Base-by-base conservation (phyloP, 1,140 invertebrate genomes). In the Caenorhabditis latens region DNA sequence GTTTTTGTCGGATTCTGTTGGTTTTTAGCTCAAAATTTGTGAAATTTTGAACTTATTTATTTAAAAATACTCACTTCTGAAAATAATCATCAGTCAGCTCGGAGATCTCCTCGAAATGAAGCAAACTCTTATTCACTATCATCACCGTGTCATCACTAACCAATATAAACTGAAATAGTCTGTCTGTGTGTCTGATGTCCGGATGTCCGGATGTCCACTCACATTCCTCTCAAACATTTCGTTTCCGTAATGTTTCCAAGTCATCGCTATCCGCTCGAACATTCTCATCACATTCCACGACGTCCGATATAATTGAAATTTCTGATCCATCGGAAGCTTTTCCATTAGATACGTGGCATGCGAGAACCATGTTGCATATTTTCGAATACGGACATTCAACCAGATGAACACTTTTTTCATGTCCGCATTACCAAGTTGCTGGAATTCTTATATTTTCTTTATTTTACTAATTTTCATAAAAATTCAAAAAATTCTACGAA, bases 291-390 rank as follows among this genome's bases (percentile, higher is more conserved):
- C 40, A 46, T 71, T 71, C 65, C 65, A 71, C 4, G 65, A 71
- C 16, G 40, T 71, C 11, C 65, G 21, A 19, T 71, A 71, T 43
- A 46, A 43, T 11, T 71, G 40, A 19, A 71, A 71, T 24, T 71
- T 71, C 42, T 71, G 40, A 43, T 46, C 19, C 65, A 71, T 71
- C 16, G 65, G 65, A 14, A 71, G 42, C 14, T 71, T 43, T 19
- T 71, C 65, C 42, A 71, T 71, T 16, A 71, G 16, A 71, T 71
- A 71, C 42, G 65, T 71, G 40, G 65, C 65, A 71, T 71, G 65
- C 0, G 65, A 71, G 16, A 43, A 71, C 65, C 65, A 71, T 21
- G 40, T 71, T 8, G 65, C 65, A 46, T 71, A 71, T 19, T 71
- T 71, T 19, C 42, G 13, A 8, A 71, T 46, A n/a, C 65, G 42